Percentiles rank a stretch among this genome's conserved stretches.
phyloP scores from a whole-genome alignment of 2,888 invertebrate genomes.

The Sisyra nigra region DNA sequence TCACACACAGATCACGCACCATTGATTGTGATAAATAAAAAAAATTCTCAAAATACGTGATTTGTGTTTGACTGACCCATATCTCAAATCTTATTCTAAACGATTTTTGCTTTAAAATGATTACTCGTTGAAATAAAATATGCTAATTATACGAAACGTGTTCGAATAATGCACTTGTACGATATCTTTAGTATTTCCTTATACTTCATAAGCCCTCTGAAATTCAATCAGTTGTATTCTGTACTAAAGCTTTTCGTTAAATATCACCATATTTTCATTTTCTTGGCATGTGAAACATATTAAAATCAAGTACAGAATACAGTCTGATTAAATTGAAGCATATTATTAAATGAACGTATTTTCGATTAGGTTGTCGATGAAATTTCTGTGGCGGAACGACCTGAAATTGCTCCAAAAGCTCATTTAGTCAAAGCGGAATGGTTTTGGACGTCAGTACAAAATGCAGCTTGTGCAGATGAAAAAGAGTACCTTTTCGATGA shows the following conservation, averaged over 20 bases:
- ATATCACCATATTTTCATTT: background rate
- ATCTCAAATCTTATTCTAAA: background rate
- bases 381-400: conserved; percentile 49
- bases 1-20: too few species aligned
- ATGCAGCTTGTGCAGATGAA: conserved; percentile 85
- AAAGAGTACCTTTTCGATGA: conserved; percentile 76
- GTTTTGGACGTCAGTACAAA: conserved; percentile 98
- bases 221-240: too few species aligned
- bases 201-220: too few species aligned
- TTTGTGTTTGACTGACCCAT: too few species aligned
- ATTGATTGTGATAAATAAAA: too few species aligned
- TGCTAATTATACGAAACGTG: too few species aligned
- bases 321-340: background rate
- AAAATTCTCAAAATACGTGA: too few species aligned
- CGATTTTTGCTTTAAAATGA: too few species aligned
- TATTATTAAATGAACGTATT: conserved; percentile 3
- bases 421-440: conserved; percentile 83
- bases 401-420: conserved; percentile 43
- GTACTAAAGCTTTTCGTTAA: too few species aligned
- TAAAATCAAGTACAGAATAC: background rate
- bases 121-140: too few species aligned
- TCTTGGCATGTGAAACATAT: background rate
- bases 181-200: too few species aligned
- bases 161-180: too few species aligned
- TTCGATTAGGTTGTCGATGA: conserved; percentile 67